These are phyloP conservation scores for Paraplagusia blochii DNA, from an alignment of 2,113 vertebrate genomes.

Conservation along the genomic window DNA sequence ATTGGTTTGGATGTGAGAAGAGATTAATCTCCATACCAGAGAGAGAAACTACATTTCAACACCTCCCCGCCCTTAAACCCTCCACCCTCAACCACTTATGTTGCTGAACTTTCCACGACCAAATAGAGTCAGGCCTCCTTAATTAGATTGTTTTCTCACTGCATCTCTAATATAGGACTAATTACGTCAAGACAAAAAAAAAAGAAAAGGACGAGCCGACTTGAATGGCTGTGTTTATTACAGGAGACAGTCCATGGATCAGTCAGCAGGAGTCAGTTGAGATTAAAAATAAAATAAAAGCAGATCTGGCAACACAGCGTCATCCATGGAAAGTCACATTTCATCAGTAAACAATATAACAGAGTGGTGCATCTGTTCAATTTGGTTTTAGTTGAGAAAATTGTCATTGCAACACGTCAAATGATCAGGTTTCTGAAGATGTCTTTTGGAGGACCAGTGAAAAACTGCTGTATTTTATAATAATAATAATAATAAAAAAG, in stretches of 20 bases:
- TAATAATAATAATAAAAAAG: too few relatives aligned
- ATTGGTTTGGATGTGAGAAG: constrained; percentile 38
- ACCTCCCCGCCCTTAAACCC: constrained; percentile 42
- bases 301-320: neutral
- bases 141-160: constrained; percentile 67
- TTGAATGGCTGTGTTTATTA: constrained; percentile 43
- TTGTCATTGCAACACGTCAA: neutral
- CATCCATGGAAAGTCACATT: neutral
- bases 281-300: neutral
- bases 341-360: neutral
- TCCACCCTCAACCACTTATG: constrained; percentile 24
- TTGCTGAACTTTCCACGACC: constrained; percentile 54
- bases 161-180: constrained; percentile 64
- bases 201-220: constrained; percentile 37
- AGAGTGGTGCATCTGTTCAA: neutral
- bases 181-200: constrained; percentile 55
- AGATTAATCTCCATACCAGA: constrained; percentile 22
- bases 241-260: constrained; percentile 24
- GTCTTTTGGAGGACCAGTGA: too few relatives aligned
- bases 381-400: neutral
- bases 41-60: constrained; percentile 22
- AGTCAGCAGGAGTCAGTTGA: constrained; percentile 23
- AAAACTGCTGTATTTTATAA: too few relatives aligned
- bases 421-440: neutral
- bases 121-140: constrained; percentile 59